Conservation (phyloP, 2,888 invertebrate genomes). For the Furcula furcula region DNA sequence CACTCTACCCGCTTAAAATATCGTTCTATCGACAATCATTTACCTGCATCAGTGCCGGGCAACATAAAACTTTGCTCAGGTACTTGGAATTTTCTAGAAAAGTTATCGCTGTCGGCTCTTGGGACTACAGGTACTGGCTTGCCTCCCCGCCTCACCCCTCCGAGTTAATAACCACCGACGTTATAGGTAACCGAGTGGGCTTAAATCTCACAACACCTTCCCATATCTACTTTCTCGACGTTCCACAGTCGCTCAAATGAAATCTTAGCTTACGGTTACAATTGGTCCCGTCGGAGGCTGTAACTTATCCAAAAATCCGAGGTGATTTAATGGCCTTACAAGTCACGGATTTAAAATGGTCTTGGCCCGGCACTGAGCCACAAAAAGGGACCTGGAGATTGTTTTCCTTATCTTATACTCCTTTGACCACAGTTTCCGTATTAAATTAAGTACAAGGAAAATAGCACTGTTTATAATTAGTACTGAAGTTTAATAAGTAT, state of each 20-base stretch:
- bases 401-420: slow-evolving; percentile 32
- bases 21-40: slow-evolving; percentile 16
- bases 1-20: slow-evolving; percentile 1
- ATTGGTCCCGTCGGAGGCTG: slow-evolving; percentile 46
- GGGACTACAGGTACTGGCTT: slow-evolving; percentile 36
- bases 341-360: slow-evolving; percentile 42
- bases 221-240: slow-evolving; percentile 28
- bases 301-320: slow-evolving; percentile 59
- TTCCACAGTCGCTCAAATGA: slow-evolving; percentile 22
- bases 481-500: no score
- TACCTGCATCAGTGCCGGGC: slow-evolving; percentile 24
- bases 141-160: slow-evolving; percentile 20
- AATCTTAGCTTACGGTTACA: slow-evolving; percentile 46
- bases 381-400: slow-evolving; percentile 32
- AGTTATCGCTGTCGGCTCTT: slow-evolving; percentile 39
- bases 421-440: slow-evolving; percentile 31
- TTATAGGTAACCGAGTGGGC: slow-evolving; percentile 36
- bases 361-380: slow-evolving; percentile 24
- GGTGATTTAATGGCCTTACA: slow-evolving; percentile 52
- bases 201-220: slow-evolving; percentile 38
- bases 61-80: slow-evolving; percentile 31
- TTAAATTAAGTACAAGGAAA: slow-evolving; percentile 22
- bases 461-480: slow-evolving; percentile 1
- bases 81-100: slow-evolving; percentile 36
- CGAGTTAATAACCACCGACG: slow-evolving; percentile 37